phyloP scores from a whole-genome alignment of 1,140 invertebrate species.

The Drosophila arawakana region DNA sequence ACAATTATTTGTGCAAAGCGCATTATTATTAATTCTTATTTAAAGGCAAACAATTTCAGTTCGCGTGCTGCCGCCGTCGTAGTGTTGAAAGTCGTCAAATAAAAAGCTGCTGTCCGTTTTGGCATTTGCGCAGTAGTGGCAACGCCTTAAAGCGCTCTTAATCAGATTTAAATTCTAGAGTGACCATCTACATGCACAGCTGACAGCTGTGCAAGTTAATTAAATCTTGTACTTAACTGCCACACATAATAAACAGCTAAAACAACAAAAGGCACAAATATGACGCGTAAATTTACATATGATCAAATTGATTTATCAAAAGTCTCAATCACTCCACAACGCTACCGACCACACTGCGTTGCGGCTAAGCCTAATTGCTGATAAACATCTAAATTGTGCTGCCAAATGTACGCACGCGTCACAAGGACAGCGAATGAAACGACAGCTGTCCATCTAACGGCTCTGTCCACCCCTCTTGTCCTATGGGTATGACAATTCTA shows the following conservation, averaged over 20 bases:
- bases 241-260: slow-evolving; percentile 25
- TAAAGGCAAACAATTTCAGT: slow-evolving; percentile 30
- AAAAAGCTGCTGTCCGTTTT: slow-evolving; percentile 8
- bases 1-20: slow-evolving; percentile 97
- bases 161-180: slow-evolving; percentile 28
- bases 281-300: slow-evolving; percentile 69
- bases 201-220: slow-evolving; percentile 55
- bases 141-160: slow-evolving; percentile 19
- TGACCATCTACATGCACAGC: slow-evolving; percentile 19
- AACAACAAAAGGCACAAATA: slow-evolving; percentile 8
- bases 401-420: slow-evolving; percentile 52
- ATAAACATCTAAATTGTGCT: slow-evolving; percentile 75
- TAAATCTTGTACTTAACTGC: slow-evolving; percentile 50
- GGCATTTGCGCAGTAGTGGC: slow-evolving; percentile 8
- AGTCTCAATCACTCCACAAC: slow-evolving; percentile 59
- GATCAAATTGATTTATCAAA: slow-evolving; percentile 79
- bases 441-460: slow-evolving; percentile 62
- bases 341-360: slow-evolving; percentile 44
- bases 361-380: slow-evolving; percentile 76
- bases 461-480: slow-evolving; percentile 13
- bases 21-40: slow-evolving; percentile 86
- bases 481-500: slow-evolving; percentile 58
- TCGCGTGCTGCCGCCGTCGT: slow-evolving; percentile 32
- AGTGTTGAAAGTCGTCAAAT: slow-evolving; percentile 26
- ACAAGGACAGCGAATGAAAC: slow-evolving; percentile 24